Conservation (phyloP, 2,797 vertebrate genomes). For the Hirundo rustica region DNA sequence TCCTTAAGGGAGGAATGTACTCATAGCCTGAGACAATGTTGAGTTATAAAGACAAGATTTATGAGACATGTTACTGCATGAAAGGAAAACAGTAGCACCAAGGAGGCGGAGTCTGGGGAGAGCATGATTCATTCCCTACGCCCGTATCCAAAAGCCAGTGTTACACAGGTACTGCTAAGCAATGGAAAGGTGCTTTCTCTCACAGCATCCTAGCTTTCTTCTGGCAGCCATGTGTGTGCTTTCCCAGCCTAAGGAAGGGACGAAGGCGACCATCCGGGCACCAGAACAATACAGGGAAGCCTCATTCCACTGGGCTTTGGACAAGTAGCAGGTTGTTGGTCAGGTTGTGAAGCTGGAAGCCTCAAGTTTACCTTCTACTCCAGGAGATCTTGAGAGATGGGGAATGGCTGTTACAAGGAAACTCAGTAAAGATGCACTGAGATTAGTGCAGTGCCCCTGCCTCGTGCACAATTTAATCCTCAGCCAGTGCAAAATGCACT, state of each 20-base stretch:
- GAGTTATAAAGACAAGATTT: background rate
- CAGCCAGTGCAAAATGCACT: background rate
- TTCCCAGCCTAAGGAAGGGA: background rate
- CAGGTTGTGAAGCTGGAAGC: background rate
- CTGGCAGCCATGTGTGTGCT: background rate
- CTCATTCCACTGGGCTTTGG: background rate
- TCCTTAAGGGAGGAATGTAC: background rate
- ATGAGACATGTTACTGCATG: background rate
- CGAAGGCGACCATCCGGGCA: background rate
- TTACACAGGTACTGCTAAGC: background rate
- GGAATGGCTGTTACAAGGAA: background rate
- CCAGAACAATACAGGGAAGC: background rate
- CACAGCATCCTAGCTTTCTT: background rate
- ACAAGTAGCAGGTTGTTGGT: background rate
- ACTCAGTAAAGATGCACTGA: background rate
- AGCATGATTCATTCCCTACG: background rate
- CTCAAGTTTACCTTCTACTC: background rate
- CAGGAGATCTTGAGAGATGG: rapidly evolving
- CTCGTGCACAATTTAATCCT: background rate
- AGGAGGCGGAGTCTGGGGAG: rapidly evolving
- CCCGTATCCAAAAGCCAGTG: background rate
- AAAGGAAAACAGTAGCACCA: background rate
- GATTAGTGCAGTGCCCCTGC: background rate
- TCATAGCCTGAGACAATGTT: background rate
- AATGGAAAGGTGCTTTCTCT: background rate